Evolutionary conservation across 2,888 invertebrate species (phyloP).

Genomic region (Platerodrilus igneus): DNA sequence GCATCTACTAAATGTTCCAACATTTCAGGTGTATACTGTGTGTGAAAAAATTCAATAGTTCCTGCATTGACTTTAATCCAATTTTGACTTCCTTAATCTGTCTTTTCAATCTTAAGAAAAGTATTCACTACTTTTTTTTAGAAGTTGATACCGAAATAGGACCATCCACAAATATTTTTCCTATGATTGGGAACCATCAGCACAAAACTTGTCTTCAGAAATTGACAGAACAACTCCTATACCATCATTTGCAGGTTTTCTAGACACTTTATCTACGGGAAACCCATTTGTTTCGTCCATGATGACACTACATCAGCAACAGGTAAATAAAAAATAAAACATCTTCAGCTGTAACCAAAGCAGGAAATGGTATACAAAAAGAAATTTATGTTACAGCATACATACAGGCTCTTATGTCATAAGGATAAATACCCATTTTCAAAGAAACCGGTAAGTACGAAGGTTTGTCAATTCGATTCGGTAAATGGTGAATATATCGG

Average conservation of each 20-base stretch:
- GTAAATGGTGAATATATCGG: no score
- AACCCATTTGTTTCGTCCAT: slow-evolving; percentile 90
- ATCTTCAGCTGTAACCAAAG: no score
- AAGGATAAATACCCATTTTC: no score
- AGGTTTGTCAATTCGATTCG: no score
- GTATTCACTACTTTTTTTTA: slow-evolving; percentile 44
- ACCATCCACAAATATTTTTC: slow-evolving; percentile 73
- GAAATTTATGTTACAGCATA: no score
- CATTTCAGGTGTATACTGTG: slow-evolving; percentile 76
- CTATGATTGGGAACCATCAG: slow-evolving; percentile 64
- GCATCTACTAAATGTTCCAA: slow-evolving; percentile 72
- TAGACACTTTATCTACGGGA: slow-evolving; percentile 65
- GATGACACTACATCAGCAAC: slow-evolving; percentile 90
- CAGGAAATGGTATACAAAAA: no score
- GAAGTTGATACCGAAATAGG: slow-evolving; percentile 79
- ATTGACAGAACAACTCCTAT: slow-evolving; percentile 64
- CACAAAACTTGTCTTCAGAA: slow-evolving; percentile 79
- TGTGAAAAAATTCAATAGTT: slow-evolving; percentile 85
- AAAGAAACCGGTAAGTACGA: no score
- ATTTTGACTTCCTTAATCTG: slow-evolving; percentile 62
- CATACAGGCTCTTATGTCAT: no score
- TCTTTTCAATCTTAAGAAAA: slow-evolving; percentile 48
- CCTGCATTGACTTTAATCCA: slow-evolving; percentile 90
- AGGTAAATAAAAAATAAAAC: no score
- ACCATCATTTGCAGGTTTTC: slow-evolving; percentile 56